Evolutionary conservation across 2,113 vertebrate genomes (phyloP).

Genomic region (Mellivora capensis): DNA sequence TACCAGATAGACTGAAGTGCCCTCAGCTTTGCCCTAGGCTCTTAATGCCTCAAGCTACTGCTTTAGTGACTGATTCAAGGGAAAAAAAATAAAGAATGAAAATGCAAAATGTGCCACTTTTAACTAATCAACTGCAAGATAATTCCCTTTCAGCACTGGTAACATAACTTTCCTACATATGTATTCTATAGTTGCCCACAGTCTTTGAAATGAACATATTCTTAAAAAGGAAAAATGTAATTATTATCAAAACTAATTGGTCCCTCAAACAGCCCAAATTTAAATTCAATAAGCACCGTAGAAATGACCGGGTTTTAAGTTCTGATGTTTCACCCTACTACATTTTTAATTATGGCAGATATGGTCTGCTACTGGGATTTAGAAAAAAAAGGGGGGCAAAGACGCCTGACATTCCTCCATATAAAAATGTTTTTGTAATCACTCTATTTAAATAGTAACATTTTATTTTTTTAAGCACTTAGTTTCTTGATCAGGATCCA

Average conservation of each 20-base stretch:
- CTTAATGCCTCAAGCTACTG: slow-evolving; percentile 81
- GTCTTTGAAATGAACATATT: slow-evolving; percentile 66
- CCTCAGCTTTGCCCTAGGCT: slow-evolving; percentile 82
- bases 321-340: slow-evolving; percentile 69
- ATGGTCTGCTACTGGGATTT: slow-evolving; percentile 56
- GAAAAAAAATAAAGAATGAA: slow-evolving; percentile 79
- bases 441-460: slow-evolving; percentile 84
- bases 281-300: slow-evolving; percentile 78
- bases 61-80: slow-evolving; percentile 82
- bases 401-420: slow-evolving; percentile 71
- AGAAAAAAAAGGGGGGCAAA: not conserved
- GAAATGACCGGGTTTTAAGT: slow-evolving; percentile 81
- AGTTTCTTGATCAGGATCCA: slow-evolving; percentile 88
- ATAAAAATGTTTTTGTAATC: slow-evolving; percentile 87
- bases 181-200: slow-evolving; percentile 50
- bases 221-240: slow-evolving; percentile 79
- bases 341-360: slow-evolving; percentile 80
- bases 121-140: slow-evolving; percentile 80
- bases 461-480: slow-evolving; percentile 88
- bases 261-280: slow-evolving; percentile 79
- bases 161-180: slow-evolving; percentile 59
- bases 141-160: slow-evolving; percentile 67
- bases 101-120: slow-evolving; percentile 81
- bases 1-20: slow-evolving; percentile 74
- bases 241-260: slow-evolving; percentile 82